Evolutionary conservation across 2,113 vertebrate genomes (phyloP).

Genomic region (Petrocephalus microphthalmus): DNA sequence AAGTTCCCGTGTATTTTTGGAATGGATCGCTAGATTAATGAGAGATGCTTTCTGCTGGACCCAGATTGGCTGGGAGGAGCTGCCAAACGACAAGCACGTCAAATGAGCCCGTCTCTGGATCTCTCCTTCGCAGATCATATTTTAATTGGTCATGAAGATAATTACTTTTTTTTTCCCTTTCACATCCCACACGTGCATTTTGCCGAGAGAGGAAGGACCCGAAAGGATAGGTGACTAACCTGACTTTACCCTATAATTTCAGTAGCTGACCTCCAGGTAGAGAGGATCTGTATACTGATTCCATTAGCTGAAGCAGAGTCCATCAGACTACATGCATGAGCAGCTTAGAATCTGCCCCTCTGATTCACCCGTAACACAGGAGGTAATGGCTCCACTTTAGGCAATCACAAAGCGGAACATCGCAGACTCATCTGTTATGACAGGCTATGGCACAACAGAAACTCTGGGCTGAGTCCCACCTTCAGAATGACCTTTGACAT

Average conservation of each 20-base stretch:
- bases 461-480: not conserved
- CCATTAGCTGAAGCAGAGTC: not conserved
- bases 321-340: not conserved
- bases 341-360: not conserved
- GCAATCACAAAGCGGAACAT: not conserved
- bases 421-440: not conserved
- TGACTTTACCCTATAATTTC: not conserved
- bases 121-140: not conserved
- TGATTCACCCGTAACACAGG: not conserved
- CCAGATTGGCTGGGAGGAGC: not conserved
- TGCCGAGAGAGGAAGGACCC: not conserved
- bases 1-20: not conserved
- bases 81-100: not conserved
- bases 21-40: not conserved
- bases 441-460: not conserved
- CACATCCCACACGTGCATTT: not conserved
- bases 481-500: not conserved
- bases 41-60: not conserved
- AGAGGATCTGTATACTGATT: not conserved
- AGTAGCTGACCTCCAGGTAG: not conserved
- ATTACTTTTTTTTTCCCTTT: not conserved
- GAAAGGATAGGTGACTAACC: not conserved
- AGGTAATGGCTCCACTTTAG: not conserved
- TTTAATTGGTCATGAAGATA: not conserved
- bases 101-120: not conserved